Evolutionary conservation across 2,113 vertebrate genomes (phyloP), one percentile per base, ranked within the genome.

Genomic region (Brachirus orientalis): DNA sequence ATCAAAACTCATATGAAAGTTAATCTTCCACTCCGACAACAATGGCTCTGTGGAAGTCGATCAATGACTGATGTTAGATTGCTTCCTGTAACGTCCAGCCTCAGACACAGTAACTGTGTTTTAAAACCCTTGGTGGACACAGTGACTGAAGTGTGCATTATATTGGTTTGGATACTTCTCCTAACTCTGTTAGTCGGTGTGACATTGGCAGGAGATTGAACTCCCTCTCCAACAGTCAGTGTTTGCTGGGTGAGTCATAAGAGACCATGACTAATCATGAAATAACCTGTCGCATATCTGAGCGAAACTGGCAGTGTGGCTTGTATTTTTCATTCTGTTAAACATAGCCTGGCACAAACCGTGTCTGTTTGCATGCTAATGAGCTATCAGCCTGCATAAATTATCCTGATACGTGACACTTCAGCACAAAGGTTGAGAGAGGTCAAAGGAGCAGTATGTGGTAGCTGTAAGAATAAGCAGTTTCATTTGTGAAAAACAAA

Each of bases 361-460:
- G 55, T 71, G 73, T 77, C 79, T 80, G 77, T 75, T 85, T 80
- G 86, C 78, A 83, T 84, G 52, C 83, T 90, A 92, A 90, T 90
- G 87, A 92, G 82, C 78, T 68, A 81, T 86, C 84, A 84, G 72
- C 41, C 72, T 59, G 77, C 81, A 91, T 91, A 79, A 83, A 86
- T 88, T 70, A 91, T 68, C 82, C 54, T 48, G 46, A 72, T 73
- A 77, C 28, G 44, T 79, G 86, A 90, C 87, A 72, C 75, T 63
- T 86, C 28, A 47, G n/a, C 65, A 64, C 72, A 86, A 82, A 87
- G 74, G 87, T 84, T 69, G 44, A 12, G 51, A 72, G 86, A 86
- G 83, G 87, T 87, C 89, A 81, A 3, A 10, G 60, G 4, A 80
- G 40, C 70, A 59, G 18, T 48, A 63, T 75, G 53, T 19, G 20